Base-by-base conservation (phyloP, 2,797 vertebrate species). In the Clarias laeviceps region DNA sequence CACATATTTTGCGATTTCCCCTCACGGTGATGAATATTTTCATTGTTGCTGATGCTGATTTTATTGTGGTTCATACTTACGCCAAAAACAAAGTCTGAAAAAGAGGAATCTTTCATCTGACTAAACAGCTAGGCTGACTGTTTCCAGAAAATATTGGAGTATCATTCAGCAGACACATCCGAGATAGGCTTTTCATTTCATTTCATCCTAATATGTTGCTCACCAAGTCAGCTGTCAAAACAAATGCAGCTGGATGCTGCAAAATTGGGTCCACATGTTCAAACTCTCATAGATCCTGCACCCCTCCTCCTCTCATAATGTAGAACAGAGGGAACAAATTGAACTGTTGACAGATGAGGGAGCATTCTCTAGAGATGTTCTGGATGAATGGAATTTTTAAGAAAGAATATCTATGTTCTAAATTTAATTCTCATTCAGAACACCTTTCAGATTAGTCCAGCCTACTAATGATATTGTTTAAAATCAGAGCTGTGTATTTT, bases 181-280 rank as follows among this genome's bases (percentile, higher is more conserved):
- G 79, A 82, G 91, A 86, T 82, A 69, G 88, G 90, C 89, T 83
- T 91, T 89, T 88, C 89, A 90, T 91, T 91, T 92, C 88, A 92
- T 92, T 91, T 93, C 86, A 90, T 91, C 88, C 88, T 90, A 92
- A 92, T 91, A 90, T 86, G 85, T 92, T 91, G 92, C 89, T 90
- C 91, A 73, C 56, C 89, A 85, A 20, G 80, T 95, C 93, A 94
- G 92, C 94, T 95, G 94, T 95, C 92, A 92, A 93, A 95, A 95
- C 93, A 94, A 80, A 68, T 89, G 88, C 91, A 94, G 91, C 91
- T 94, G 93, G 88, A 92, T 88, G 89, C 91, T 70, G 68, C 92
- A 89, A 90, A 91, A 93, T 88, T 88, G 89, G 91, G 86, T 90
- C 89, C 93, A 93, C 91, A 91, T 92, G 88, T 94, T 94, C 90